Conservation (phyloP, 1,140 invertebrate genomes). For the Drosophila virilis region DNA sequence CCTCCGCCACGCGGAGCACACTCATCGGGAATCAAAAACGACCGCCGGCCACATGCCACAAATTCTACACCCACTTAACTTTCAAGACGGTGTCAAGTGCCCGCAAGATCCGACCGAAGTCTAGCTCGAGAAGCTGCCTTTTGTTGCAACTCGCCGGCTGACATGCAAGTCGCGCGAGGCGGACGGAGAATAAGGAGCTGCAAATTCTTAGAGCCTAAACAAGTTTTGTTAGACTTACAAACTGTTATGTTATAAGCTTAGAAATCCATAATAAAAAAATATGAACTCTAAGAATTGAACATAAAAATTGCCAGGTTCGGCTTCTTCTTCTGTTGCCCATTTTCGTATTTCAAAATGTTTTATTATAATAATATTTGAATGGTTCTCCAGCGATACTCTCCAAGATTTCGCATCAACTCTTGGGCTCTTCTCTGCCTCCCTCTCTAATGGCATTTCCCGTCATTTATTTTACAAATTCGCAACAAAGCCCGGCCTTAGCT, state of each 20-base stretch:
- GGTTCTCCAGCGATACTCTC: too few relatives aligned
- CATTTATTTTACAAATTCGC: conserved; percentile 1
- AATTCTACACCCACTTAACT: conserved; percentile 79
- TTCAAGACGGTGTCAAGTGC: conserved; percentile 78
- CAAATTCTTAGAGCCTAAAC: too few relatives aligned
- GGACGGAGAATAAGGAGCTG: conserved; percentile 16
- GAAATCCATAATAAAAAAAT: too few relatives aligned
- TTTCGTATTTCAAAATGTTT: too few relatives aligned
- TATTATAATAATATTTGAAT: too few relatives aligned
- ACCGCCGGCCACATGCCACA: conserved; percentile 78
- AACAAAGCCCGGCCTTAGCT: conserved; percentile 8
- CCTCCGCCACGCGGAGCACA: conserved; percentile 44
- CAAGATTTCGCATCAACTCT: too few relatives aligned
- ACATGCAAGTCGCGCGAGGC: conserved; percentile 37
- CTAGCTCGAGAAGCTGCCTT: conserved; percentile 49
- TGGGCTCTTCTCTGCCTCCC: too few relatives aligned
- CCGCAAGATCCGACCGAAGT: conserved; percentile 51
- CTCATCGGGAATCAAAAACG: conserved; percentile 26
- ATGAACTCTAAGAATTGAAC: too few relatives aligned
- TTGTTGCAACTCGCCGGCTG: conserved; percentile 70
- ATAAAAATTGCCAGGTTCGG: too few relatives aligned
- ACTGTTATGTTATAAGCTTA: too few relatives aligned
- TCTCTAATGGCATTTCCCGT: conserved; percentile 10
- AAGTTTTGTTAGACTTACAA: too few relatives aligned
- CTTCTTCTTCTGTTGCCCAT: too few relatives aligned